Evolutionary conservation across 2,888 invertebrate species (phyloP).

Genomic region (Amblyteles armatorius): DNA sequence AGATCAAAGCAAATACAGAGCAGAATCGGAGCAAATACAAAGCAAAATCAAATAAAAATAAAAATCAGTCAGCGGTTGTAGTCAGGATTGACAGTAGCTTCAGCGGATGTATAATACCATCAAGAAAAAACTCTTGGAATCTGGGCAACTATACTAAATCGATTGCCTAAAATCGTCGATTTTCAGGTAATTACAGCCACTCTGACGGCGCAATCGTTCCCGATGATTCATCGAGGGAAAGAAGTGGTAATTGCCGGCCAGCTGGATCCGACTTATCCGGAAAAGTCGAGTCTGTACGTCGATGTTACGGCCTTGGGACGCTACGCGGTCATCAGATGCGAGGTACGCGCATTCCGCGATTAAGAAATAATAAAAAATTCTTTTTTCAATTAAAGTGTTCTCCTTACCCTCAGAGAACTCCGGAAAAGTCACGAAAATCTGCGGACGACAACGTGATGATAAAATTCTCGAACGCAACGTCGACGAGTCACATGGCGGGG

Average conservation of each 20-base stretch:
- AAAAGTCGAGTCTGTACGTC: conserved; percentile 20
- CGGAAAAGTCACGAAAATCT: conserved; percentile 12
- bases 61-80: no score
- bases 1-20: no score
- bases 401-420: conserved; percentile 11
- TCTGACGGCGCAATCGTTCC: conserved; percentile 49
- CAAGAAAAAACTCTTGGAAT: not conserved
- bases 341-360: conserved; percentile 22
- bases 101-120: no score
- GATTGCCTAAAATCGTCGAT: not conserved
- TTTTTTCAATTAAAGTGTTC: not conserved
- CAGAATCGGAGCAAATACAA: no score
- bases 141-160: not conserved
- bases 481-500: not conserved
- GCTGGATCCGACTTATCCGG: conserved; percentile 16
- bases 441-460: not conserved
- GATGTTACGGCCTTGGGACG: conserved; percentile 36
- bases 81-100: no score
- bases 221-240: conserved; percentile 43
- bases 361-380: not conserved
- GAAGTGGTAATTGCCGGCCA: conserved; percentile 39
- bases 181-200: conserved; percentile 51
- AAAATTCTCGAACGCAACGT: conserved; percentile 12
- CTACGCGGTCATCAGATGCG: conserved; percentile 37
- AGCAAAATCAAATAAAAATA: no score